Conservation (phyloP, 2,888 invertebrate genomes). For the Poecilobothrus nobilitatus region DNA sequence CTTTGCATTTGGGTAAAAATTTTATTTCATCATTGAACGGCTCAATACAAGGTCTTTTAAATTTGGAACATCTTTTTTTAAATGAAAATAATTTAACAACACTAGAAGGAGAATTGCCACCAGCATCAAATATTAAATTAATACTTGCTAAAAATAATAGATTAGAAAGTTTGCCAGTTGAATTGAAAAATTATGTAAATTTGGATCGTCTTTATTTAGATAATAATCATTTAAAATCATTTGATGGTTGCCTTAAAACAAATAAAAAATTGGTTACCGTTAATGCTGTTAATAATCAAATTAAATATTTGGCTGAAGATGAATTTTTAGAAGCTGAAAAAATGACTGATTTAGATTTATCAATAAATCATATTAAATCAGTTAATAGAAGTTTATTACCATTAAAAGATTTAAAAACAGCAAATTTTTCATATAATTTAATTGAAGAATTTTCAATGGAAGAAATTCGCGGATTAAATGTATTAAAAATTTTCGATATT, state of each 20-base stretch:
- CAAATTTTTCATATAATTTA: slow-evolving; percentile 68
- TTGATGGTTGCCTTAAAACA: slow-evolving; percentile 65
- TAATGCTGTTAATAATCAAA: slow-evolving; percentile 63
- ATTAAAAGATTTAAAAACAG: slow-evolving; percentile 55
- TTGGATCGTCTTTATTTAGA: slow-evolving; percentile 65
- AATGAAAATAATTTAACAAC: slow-evolving; percentile 66
- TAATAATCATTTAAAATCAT: slow-evolving; percentile 59
- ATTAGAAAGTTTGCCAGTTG: slow-evolving; percentile 60
- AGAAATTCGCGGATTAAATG: slow-evolving; percentile 65
- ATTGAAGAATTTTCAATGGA: slow-evolving; percentile 70
- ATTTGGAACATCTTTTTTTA: slow-evolving; percentile 69
- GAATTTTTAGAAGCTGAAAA: slow-evolving; percentile 65
- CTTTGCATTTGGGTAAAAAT: slow-evolving; percentile 68
- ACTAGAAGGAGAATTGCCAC: slow-evolving; percentile 68
- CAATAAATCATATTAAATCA: slow-evolving; percentile 61
- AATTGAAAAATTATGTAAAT: slow-evolving; percentile 58
- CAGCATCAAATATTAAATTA: slow-evolving; percentile 53
- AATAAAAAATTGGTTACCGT: slow-evolving; percentile 57
- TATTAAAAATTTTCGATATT: slow-evolving; percentile 63
- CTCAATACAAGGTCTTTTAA: slow-evolving; percentile 63
- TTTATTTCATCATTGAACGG: slow-evolving; percentile 63
- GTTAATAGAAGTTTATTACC: slow-evolving; percentile 65
- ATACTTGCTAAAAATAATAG: slow-evolving; percentile 68
- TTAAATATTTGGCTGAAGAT: slow-evolving; percentile 64
- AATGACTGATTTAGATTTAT: slow-evolving; percentile 61